Evolutionary conservation across 2,113 vertebrate genomes (phyloP), one percentile per base, ranked within the genome.

Genomic region (Labeo catla): DNA sequence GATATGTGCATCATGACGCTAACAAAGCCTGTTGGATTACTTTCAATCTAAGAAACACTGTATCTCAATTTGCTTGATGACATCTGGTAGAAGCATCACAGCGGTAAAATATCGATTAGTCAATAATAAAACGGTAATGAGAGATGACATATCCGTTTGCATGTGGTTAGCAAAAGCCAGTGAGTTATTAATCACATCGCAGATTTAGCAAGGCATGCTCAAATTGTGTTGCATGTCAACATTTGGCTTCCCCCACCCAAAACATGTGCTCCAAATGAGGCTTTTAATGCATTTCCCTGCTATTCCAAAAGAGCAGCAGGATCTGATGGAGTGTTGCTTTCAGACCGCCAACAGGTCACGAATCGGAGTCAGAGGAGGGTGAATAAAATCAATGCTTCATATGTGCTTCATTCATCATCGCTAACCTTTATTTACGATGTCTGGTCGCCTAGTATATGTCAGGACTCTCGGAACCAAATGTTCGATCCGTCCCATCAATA

Each of bases 241-340:
- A n/a, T 84, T 88, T 84, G 80, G 88, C 73, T 84, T 84, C 77
- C 76, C 82, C 72, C 66, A n/a, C 70, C 83, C 59, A 21, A 84
- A 86, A 85, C 68, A 89, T 90, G 66, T 87, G 86, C 80, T 86
- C 76, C 83, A 90, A 90, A 89, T 77, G 87, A 90, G 73, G 84
- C 89, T 78, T 78, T 85, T 88, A 89, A 89, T 88, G 83, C 79
- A 66, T 90, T 88, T 88, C 83, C 82, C 68, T 86, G 83, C 57
- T 83, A 86, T 89, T 89, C 78, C 85, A 89, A 77, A 73, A 79
- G 76, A 66, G 39, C 76, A 73, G 87, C 73, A 19, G 82, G 77
- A 57, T 85, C 87, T 85, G 84, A 78, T 82, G 59, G 80, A 88
- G 83, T 84, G 49, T 73, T 84, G 86, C 88, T 83, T 86, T 81